Evolutionary conservation across 2,797 vertebrate species (phyloP), one percentile per base, ranked within the genome.

Genomic region (Semotilus atromaculatus): DNA sequence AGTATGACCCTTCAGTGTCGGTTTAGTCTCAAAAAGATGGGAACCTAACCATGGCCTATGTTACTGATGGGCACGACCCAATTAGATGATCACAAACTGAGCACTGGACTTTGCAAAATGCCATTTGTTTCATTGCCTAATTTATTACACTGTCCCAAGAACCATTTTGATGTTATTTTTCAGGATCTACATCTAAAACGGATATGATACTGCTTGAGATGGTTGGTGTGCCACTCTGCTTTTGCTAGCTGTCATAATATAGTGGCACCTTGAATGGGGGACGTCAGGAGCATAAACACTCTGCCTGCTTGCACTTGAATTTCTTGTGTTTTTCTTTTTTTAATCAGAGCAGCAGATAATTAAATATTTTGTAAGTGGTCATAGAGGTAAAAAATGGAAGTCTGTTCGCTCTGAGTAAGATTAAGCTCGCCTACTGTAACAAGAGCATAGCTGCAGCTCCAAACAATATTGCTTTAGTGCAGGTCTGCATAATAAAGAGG

Each of bases 401-500:
- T 85, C 76, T 93, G 88, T 94, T 94, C 93, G 91, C 90, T 91
- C 86, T 90, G 86, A 83, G 70, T 90, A 83, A 88, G 90, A 92
- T 91, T 93, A 90, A 87, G 87, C 90, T 92, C 79, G 85, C 73
- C 86, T 89, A 91, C 88, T 87, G 89, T 90, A 91, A 91, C 90
- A 58, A 90, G 91, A 89, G 92, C 88, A 78, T 88, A 82, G 85
- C 90, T 89, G 88, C 90, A 86, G 89, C 91, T 89, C 83, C 86
- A 23, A 43, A 87, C 89, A 89, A 92, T 92, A 93, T 92, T 92
- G 92, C 90, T 92, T 93, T 87, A 82, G 90, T 55, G 71, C 91
- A 91, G 91, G 87, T 92, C 91, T 92, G 91, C 90, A 94, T 94
- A 94, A 93, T 92, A 93, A 93, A 94, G 88, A 90, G 85, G 67